Conservation (phyloP, 2,113 vertebrate species). For the Lycocorax pyrrhopterus region DNA sequence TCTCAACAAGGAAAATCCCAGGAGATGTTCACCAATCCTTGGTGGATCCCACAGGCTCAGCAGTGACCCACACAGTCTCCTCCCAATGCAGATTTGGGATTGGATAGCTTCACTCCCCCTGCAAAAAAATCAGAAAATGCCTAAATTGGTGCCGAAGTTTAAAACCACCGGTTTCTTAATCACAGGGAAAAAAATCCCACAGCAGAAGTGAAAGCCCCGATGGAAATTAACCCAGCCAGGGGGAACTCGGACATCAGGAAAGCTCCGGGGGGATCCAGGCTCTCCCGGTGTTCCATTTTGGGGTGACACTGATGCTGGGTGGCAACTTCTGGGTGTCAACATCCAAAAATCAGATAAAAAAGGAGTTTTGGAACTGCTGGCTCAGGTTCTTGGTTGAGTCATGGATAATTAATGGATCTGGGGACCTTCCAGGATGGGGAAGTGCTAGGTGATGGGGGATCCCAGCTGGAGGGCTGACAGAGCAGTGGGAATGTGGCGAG, state of each 20-base stretch:
- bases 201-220: background rate
- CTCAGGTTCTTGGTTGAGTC: background rate
- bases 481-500: background rate
- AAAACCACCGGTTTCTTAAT: background rate
- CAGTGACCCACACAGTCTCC: rapidly evolving
- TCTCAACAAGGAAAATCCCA: background rate
- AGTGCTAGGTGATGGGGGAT: background rate
- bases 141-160: background rate
- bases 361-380: background rate
- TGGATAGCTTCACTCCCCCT: background rate
- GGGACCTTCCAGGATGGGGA: background rate
- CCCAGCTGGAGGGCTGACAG: background rate
- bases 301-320: background rate
- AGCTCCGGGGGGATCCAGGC: background rate
- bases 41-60: background rate
- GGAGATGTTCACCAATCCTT: background rate
- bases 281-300: background rate
- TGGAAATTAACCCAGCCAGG: background rate
- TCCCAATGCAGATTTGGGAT: background rate
- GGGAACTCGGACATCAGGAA: background rate
- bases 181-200: background rate
- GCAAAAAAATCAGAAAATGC: background rate
- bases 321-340: background rate
- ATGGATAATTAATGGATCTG: background rate
- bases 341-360: background rate